Evolutionary conservation across 64 coral and sea anemone genomes (phyloP), one percentile per base, ranked within the genome.

Genomic region (Platygyra sinensis): DNA sequence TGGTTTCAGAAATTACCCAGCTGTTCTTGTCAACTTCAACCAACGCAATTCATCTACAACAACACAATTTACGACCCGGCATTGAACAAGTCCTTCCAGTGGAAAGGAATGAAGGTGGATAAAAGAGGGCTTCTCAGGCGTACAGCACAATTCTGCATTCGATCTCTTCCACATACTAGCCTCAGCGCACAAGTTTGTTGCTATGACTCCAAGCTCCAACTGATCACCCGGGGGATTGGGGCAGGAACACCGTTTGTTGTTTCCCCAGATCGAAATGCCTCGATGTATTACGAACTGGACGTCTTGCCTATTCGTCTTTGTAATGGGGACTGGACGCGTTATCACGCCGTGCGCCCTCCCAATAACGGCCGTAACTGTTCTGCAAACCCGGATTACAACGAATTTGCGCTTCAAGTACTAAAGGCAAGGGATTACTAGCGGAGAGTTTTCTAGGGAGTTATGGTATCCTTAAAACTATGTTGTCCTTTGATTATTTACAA

Each of bases 251-350:
- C 94, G 55, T 86, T 91, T 52, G 65, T 95, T 60, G 94, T 95
- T 8, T 86, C 89, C 5, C 76, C 82, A 61, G 94, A 95, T 38
- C 22, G 91, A 14, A 71, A 76, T 52, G 36, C 55, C 14, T 25
- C 18, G 5, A 20, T 32, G 5, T 89, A 95, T 75, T 61, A 80
- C 31, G 63, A 69, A 62, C 20, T 91, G 19, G 94, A 95, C 55
- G 27, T 95, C 59, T 27, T 88, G 67, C 94, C 94, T 25, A 88
- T 72, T 39, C 83, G 67, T 24, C 33, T 59, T 64, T 95, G 94
- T 69, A 65, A 74, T 63, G 94, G 94, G 13, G 94, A 95, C 86
- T 95, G 94, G 94, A 95, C 94, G 24, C 83, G 94, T 62, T 95
- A 95, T 88, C 89, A 95, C 42, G 81, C 72, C 2, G 78, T 95